Conservation (phyloP, 2,797 vertebrate genomes). For the Lophotriccus pileatus region DNA sequence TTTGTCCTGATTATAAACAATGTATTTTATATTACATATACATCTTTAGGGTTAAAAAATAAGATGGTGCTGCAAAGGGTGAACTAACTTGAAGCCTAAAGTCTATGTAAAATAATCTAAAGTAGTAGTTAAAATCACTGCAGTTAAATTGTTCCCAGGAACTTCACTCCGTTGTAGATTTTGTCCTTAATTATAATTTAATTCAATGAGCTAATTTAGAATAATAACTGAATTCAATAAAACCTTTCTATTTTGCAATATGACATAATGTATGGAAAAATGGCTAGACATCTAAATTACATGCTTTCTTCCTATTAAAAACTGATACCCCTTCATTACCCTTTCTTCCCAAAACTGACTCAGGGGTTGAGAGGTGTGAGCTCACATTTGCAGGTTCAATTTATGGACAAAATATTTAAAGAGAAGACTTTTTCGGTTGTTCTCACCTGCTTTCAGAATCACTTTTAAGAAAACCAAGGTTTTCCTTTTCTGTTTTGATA, state of each 20-base stretch:
- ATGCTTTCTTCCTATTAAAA: not conserved
- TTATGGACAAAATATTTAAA: not conserved
- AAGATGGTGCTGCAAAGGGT: not conserved
- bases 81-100: not conserved
- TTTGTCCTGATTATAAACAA: not conserved
- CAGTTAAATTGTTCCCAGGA: not conserved
- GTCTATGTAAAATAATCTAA: not conserved
- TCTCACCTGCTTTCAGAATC: not conserved
- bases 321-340: not conserved
- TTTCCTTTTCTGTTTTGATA: not conserved
- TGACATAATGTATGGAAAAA: not conserved
- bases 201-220: constrained; percentile 21
- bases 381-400: not conserved
- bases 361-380: not conserved
- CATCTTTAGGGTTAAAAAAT: not conserved
- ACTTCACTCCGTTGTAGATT: not conserved
- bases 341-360: not conserved
- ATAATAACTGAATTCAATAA: constrained; percentile 4
- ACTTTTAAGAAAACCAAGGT: not conserved
- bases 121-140: not conserved
- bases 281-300: constrained; percentile 1
- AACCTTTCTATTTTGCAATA: constrained; percentile 12
- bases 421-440: not conserved
- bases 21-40: not conserved
- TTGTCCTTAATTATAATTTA: not conserved